A percentile compares a stretch with the other conserved stretches of the same genome.
These are phyloP conservation scores for Tretioscincus oriximinensis DNA, from an alignment of 2,113 vertebrate species.

Conservation along the genomic window DNA sequence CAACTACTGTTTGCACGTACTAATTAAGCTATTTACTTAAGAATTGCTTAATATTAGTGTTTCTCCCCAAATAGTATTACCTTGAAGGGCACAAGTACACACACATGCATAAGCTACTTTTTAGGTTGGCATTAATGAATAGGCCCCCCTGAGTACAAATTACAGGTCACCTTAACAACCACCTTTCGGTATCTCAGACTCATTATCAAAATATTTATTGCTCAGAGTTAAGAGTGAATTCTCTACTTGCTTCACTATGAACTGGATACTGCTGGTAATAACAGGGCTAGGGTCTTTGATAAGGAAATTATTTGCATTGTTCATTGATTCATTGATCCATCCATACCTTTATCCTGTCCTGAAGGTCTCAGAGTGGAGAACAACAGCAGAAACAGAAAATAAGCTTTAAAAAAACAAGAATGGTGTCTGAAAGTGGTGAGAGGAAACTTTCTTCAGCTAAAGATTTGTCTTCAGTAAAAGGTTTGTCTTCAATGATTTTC, in stretches of 20 bases:
- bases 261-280: neutral
- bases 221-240: neutral
- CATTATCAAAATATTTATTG: slow-evolving; percentile 5
- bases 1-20: neutral
- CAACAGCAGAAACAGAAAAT: too few species aligned
- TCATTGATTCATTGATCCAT: too few species aligned
- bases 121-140: neutral
- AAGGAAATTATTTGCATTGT: neutral
- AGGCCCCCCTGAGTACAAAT: neutral
- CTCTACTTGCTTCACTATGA: neutral
- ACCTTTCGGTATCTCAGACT: neutral
- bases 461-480: too few species aligned
- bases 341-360: too few species aligned
- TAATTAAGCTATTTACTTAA: neutral
- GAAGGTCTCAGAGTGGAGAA: too few species aligned
- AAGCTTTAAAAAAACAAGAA: too few species aligned
- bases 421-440: too few species aligned
- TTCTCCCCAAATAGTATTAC: neutral
- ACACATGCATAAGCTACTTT: neutral
- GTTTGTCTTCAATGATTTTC: too few species aligned
- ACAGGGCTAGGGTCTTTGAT: neutral
- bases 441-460: too few species aligned
- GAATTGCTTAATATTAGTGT: neutral
- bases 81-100: neutral
- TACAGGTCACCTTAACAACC: neutral